These are phyloP conservation scores for Fulica atra DNA, from an alignment of 2,113 vertebrate species.

Conservation along the genomic window DNA sequence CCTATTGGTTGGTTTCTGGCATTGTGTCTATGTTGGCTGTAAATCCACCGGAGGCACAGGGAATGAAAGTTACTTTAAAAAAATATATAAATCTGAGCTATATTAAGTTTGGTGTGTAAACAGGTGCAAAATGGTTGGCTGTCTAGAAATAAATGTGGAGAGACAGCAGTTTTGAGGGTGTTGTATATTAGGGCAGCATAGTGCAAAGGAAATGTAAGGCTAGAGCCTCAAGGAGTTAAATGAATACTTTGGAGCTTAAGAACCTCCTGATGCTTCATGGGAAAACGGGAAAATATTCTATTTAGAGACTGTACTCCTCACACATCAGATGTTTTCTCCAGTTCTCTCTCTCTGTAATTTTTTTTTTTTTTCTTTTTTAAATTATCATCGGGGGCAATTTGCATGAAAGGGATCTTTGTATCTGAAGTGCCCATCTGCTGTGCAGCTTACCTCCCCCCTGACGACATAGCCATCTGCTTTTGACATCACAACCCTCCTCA, in stretches of 20 bases:
- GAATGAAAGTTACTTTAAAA: background rate
- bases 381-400: slow-evolving; percentile 51
- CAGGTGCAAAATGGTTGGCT: background rate
- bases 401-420: slow-evolving; percentile 57
- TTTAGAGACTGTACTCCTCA: slow-evolving; percentile 39
- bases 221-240: slow-evolving; percentile 35
- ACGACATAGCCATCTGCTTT: slow-evolving; percentile 48
- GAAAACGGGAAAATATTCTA: slow-evolving; percentile 46
- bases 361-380: background rate
- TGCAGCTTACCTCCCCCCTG: slow-evolving; percentile 16
- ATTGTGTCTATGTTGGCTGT: background rate
- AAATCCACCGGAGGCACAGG: background rate
- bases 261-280: slow-evolving; percentile 33
- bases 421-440: slow-evolving; percentile 61
- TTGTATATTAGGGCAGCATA: background rate
- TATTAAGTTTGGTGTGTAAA: background rate
- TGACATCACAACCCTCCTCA: slow-evolving; percentile 19
- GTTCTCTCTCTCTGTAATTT: background rate
- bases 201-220: background rate
- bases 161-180: background rate
- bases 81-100: background rate
- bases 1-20: background rate
- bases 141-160: background rate
- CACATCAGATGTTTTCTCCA: slow-evolving; percentile 67
- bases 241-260: background rate